Percentiles rank a stretch among this genome's conserved stretches.
These are phyloP conservation scores for Aplodontia rufa DNA, from an alignment of 2,113 vertebrate genomes.

Conservation along the genomic window DNA sequence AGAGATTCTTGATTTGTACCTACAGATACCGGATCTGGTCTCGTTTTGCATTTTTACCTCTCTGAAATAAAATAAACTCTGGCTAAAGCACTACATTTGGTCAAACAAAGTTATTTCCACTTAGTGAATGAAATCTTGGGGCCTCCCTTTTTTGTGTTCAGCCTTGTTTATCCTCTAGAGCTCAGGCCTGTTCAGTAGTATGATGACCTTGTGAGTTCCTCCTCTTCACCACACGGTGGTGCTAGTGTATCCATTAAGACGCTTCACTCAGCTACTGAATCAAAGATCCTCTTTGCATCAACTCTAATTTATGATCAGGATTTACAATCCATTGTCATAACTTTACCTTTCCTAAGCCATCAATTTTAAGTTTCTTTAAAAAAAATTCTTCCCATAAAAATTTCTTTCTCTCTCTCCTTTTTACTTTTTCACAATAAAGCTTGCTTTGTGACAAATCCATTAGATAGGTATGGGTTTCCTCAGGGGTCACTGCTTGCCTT, in stretches of 20 bases:
- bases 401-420: not conserved
- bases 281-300: constrained; percentile 39
- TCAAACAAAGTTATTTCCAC: not conserved
- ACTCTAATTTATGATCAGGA: constrained; percentile 71
- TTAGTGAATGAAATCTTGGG: not conserved
- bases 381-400: constrained; percentile 60
- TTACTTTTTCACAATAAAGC: constrained; percentile 17
- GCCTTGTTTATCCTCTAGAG: not conserved
- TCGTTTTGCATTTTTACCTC: not conserved
- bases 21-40: not conserved
- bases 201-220: not conserved
- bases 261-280: not conserved
- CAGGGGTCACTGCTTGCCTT: not conserved
- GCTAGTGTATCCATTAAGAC: constrained; percentile 59
- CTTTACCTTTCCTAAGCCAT: constrained; percentile 65
- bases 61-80: not conserved
- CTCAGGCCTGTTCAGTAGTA: not conserved
- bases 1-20: not conserved
- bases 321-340: constrained; percentile 67
- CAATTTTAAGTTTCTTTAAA: constrained; percentile 64
- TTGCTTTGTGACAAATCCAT: constrained; percentile 60
- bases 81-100: not conserved
- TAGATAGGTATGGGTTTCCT: not conserved
- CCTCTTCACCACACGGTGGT: constrained; percentile 65
- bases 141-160: not conserved